Evolutionary conservation across 2,888 invertebrate genomes (phyloP), one percentile per base, ranked within the genome.

Genomic region (Encarsia formosa): DNA sequence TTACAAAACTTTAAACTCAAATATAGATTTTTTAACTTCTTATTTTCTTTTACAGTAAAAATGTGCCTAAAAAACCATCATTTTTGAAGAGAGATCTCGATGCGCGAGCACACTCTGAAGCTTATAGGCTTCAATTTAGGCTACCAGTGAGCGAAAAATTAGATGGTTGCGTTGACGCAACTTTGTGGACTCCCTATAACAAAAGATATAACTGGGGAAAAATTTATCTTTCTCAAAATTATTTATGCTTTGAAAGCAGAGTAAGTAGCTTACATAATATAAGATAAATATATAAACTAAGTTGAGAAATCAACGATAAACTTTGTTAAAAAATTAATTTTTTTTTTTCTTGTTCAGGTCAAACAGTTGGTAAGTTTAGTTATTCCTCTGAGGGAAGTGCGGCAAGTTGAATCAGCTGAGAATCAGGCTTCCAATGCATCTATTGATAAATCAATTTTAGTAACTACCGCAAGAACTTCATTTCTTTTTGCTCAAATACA

Each of bases 51-150:
- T 68, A 41, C 61, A 84, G 88, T 67, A 91, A 89, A 75, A 93
- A 91, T 73, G 85, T 89, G 58, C 87, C 90, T 54, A 93, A 91
- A 74, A 92, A 92, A 68, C 83, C 88, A 2, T 94, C 97, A 0
- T 91, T 94, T 65, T 77, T 98, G 23, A 92, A 98, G 73, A 81
- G 98, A 56, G 97, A 98, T 75, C 78, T 99, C 60, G 97, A 97
- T 72, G 97, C 97, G 0, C 81, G 94, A 62, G 89, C 92, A 56
- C 89, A 95, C 66, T 96, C 95, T 18, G 96, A 96, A 74, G 84
- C 89, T 34, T 98, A 93, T 74, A 82, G 90, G 29, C 77, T 89
- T 61, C 81, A 85, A 65, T 92, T 92, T 69, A 80, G 93, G 60
- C 81, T 99, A 61, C 96, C 98, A 0, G 81, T 85, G 54, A 80